Evolutionary conservation across 2,797 vertebrate species (phyloP).

Genomic region (Peromyscus eremicus): DNA sequence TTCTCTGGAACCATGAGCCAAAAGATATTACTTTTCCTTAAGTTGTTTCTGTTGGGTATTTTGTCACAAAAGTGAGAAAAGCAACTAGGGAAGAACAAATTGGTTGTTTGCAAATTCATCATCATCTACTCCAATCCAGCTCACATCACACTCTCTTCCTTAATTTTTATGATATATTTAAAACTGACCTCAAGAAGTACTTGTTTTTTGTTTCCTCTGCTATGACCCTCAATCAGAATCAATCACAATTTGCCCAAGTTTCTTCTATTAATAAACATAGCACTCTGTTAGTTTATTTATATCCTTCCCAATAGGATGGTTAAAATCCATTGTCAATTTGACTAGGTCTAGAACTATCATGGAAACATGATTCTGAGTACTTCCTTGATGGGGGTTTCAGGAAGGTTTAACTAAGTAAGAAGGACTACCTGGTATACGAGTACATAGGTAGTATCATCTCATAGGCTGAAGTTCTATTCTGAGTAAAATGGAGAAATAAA

Average conservation of each 20-base stretch:
- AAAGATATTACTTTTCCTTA: background rate
- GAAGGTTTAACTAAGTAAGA: background rate
- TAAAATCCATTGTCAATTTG: background rate
- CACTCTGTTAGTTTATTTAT: background rate
- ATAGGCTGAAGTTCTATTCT: background rate
- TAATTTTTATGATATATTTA: background rate
- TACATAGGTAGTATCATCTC: background rate
- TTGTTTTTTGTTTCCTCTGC: background rate
- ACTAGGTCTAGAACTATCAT: background rate
- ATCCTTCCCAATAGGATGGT: background rate
- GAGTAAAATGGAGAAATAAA: background rate
- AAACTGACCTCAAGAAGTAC: background rate
- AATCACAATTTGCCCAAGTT: background rate
- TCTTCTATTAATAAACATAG: background rate
- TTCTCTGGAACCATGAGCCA: background rate
- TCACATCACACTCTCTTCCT: background rate
- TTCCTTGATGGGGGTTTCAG: background rate
- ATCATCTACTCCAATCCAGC: background rate
- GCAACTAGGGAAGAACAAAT: too few species aligned
- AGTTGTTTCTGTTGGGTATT: too few species aligned
- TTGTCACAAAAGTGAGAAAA: background rate
- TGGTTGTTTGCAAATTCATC: background rate
- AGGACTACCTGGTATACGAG: background rate
- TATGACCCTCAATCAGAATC: background rate
- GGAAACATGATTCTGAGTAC: too few species aligned